These are phyloP conservation scores for Hippopotamus amphibius DNA, from an alignment of 2,113 vertebrate species.

Conservation along the genomic window DNA sequence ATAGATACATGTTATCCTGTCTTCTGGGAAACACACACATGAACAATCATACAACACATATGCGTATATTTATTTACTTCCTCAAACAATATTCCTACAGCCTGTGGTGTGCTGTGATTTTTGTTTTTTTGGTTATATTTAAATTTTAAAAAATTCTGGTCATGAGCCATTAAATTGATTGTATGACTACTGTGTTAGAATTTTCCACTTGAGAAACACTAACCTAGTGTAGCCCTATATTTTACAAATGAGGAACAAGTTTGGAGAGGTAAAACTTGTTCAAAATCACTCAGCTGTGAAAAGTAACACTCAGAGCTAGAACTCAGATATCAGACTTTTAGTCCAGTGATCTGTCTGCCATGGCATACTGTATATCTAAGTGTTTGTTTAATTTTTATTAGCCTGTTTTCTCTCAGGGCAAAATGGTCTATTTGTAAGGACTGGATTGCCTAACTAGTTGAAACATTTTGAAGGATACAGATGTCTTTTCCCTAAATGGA, in stretches of 20 bases:
- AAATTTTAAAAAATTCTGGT: background rate
- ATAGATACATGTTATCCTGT: background rate
- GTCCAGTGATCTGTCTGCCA: background rate
- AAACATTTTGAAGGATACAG: constrained; percentile 31
- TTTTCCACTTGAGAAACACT: background rate
- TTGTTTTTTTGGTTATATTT: background rate
- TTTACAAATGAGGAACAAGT: constrained; percentile 10
- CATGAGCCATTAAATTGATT: background rate
- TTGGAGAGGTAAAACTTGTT: background rate
- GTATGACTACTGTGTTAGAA: background rate
- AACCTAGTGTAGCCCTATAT: background rate
- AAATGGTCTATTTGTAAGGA: background rate
- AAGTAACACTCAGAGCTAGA: background rate
- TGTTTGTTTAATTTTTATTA: constrained; percentile 15
- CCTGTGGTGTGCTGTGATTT: background rate
- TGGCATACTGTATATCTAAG: background rate
- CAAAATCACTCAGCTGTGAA: background rate
- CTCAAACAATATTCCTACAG: background rate
- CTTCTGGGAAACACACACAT: background rate
- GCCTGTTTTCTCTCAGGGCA: background rate
- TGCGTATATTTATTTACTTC: background rate
- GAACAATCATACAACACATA: background rate
- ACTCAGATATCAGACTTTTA: constrained; percentile 3
- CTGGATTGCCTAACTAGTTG: background rate
- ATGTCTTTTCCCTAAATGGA: constrained; percentile 41